Conservation (phyloP, 2,113 vertebrate genomes). For the Poicephalus gulielmi region DNA sequence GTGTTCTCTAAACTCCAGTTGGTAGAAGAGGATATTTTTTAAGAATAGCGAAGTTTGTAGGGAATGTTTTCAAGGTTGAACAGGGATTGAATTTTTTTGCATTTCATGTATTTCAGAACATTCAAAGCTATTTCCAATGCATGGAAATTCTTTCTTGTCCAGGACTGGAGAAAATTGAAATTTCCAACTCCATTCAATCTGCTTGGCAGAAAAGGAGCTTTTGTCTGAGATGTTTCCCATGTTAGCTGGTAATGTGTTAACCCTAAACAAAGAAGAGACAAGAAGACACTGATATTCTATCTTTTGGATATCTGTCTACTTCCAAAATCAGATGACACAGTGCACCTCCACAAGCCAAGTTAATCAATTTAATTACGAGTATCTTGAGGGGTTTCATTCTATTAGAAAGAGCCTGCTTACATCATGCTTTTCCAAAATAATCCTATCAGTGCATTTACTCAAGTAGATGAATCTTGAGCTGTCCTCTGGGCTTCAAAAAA, state of each 20-base stretch:
- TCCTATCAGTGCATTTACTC: not conserved
- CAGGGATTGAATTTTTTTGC: not conserved
- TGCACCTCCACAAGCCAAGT: not conserved
- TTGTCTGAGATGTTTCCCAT: not conserved
- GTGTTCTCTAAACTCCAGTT: not conserved
- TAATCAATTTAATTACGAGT: not conserved
- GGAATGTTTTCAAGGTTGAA: not conserved
- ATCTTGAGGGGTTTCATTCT: not conserved
- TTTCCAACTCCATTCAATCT: not conserved
- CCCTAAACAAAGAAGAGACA: not conserved
- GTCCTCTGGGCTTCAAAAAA: conserved; percentile 38
- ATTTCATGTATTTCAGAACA: not conserved
- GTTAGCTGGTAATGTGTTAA: not conserved
- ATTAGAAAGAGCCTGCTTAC: not conserved
- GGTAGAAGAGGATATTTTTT: not conserved
- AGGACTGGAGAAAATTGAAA: not conserved
- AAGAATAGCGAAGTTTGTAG: not conserved
- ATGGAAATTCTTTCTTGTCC: not conserved
- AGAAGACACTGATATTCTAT: not conserved
- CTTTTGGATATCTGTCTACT: not conserved
- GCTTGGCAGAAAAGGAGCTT: not conserved
- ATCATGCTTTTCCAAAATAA: not conserved
- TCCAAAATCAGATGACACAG: conserved; percentile 1
- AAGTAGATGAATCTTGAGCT: not conserved
- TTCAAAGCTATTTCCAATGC: not conserved